These are phyloP conservation scores for Eledona agricola DNA, from an alignment of 2,888 invertebrate species.

Conservation along the genomic window DNA sequence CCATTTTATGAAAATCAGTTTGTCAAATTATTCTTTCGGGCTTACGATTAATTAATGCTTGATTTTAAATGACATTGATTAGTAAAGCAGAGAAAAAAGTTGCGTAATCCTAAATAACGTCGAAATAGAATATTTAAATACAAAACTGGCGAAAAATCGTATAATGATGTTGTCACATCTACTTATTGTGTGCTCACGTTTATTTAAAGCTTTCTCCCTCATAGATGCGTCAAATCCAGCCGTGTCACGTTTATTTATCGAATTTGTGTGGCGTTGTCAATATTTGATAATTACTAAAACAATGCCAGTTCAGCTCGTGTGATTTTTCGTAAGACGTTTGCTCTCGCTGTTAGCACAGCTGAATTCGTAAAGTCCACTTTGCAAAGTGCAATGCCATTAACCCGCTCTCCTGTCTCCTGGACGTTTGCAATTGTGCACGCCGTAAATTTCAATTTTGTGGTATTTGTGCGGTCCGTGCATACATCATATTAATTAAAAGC, in stretches of 20 bases:
- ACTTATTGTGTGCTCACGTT: slow-evolving; percentile 13
- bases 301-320: slow-evolving; percentile 12
- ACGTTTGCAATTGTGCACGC: too few relatives aligned
- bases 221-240: slow-evolving; percentile 4
- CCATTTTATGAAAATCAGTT: slow-evolving; percentile 4
- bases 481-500: too few relatives aligned
- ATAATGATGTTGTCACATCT: slow-evolving; percentile 2
- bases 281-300: slow-evolving; percentile 15
- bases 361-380: slow-evolving; percentile 10
- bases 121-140: too few relatives aligned
- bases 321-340: slow-evolving; percentile 4
- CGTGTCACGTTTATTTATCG: slow-evolving; percentile 9
- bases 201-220: slow-evolving; percentile 11
- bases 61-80: slow-evolving; percentile 22
- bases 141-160: too few relatives aligned
- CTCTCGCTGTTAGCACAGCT: slow-evolving; percentile 5
- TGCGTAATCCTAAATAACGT: slow-evolving; percentile 1
- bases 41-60: too few relatives aligned
- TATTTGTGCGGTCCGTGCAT: too few relatives aligned
- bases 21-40: slow-evolving; percentile 7
- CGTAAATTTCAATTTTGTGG: too few relatives aligned
- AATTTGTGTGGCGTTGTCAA: slow-evolving; percentile 12
- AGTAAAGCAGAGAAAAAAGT: slow-evolving; percentile 15
- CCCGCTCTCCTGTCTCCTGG: too few relatives aligned
- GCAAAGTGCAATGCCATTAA: too few relatives aligned